Evolutionary conservation across 1,140 invertebrate genomes (phyloP), one percentile per base, ranked within the genome.

Genomic region (Brachionus asplanchnoidis): DNA sequence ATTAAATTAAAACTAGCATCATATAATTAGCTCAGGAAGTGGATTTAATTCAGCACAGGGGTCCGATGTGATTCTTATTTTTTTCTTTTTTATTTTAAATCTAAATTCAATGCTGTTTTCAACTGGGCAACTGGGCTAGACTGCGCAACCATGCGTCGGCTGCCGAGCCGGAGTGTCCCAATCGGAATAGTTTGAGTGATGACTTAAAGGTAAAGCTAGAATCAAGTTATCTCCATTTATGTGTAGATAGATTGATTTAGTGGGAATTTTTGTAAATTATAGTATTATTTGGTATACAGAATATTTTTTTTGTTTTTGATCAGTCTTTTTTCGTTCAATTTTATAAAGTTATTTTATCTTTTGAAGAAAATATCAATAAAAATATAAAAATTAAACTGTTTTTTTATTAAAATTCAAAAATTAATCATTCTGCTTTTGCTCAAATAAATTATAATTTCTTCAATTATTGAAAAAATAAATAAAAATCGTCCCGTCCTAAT

Each of bases 1-100:
- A n/a, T 40, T 68, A 36, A n/a, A 14, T 17, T 28, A 14, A n/a
- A 32, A 28, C 3, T 14, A 28, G 14, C n/a, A 68, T 12, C 11
- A 32, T 17, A n/a, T 23, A 68, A 68, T 68, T 32, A 40, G 32
- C 26, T 28, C 9, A 68, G 32, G 66, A 40, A 32, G 66, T 28
- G n/a, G 66, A 68, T 32, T 66, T 14, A 68, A 68, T 68, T 68
- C 66, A 68, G 66, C 66, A 68, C 66, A 68, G 66, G 66, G 66
- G 66, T 68, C 66, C 66, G 66, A 32, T 68, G 66, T n/a, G 32
- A 60, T 60, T 60, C 53, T 60, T 68, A 32, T 26, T 28, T 68
- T 68, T 68, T 32, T 68, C 26, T 40, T 68, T 68, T 68, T 68
- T 32, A 68, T 32, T 32, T 68, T 68, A 11, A 68, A 36, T 36